These are phyloP conservation scores for Drosophila sproati DNA, from an alignment of 1,140 invertebrate species.

Conservation along the genomic window DNA sequence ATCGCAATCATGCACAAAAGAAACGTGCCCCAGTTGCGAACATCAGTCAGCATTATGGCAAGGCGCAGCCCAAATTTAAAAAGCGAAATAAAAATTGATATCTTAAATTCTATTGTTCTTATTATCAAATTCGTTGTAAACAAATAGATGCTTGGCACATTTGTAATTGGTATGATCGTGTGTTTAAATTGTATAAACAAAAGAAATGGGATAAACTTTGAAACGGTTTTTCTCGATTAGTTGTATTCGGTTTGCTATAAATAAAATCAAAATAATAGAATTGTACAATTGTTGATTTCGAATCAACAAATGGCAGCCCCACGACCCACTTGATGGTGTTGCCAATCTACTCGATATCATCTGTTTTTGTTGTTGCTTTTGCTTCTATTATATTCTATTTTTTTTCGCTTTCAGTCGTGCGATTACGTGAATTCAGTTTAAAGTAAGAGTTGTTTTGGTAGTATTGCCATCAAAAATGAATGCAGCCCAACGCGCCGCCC, in stretches of 20 bases:
- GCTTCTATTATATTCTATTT: constrained; percentile 23
- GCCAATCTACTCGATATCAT: constrained; percentile 36
- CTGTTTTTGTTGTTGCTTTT: constrained; percentile 28
- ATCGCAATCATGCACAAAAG: constrained; percentile 76
- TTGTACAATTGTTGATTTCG: background rate
- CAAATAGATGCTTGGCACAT: background rate
- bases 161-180: too few relatives aligned
- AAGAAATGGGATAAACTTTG: too few relatives aligned
- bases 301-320: constrained; percentile 23
- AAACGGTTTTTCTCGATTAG: too few relatives aligned
- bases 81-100: constrained; percentile 57
- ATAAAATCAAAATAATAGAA: too few relatives aligned
- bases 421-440: constrained; percentile 73
- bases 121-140: constrained; percentile 16
- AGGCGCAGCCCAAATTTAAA: constrained; percentile 74
- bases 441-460: constrained; percentile 45
- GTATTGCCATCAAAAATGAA: constrained; percentile 56
- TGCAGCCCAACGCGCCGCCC: constrained; percentile 33
- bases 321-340: constrained; percentile 1
- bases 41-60: constrained; percentile 79
- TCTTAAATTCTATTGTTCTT: background rate
- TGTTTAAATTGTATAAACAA: too few relatives aligned
- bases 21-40: constrained; percentile 73
- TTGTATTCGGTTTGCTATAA: too few relatives aligned
- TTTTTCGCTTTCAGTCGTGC: constrained; percentile 47